Conservation (phyloP, 2,113 vertebrate genomes). For the Pseudorasbora parva region DNA sequence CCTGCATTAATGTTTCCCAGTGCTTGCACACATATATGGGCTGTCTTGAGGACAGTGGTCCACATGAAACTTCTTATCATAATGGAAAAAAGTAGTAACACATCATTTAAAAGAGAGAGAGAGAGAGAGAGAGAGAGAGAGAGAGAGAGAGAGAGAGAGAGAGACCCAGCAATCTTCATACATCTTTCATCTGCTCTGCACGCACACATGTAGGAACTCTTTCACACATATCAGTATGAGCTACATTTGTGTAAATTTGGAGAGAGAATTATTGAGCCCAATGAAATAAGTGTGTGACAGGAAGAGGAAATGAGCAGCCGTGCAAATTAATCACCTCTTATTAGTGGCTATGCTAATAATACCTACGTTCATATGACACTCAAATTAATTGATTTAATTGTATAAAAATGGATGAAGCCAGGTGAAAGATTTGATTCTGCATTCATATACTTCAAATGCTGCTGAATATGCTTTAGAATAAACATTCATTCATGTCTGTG, state of each 20-base stretch:
- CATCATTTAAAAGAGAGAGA: background rate
- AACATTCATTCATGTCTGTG: background rate
- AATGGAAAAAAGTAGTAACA: background rate
- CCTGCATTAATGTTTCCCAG: background rate
- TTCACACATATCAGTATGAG: constrained; percentile 2
- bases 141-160: background rate
- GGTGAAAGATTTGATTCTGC: constrained; percentile 52
- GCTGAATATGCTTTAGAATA: background rate
- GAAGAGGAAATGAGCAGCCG: constrained; percentile 68
- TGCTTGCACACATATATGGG: background rate
- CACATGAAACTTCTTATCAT: background rate
- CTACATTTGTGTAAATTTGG: constrained; percentile 60
- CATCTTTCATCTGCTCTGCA: background rate
- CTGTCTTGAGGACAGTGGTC: background rate
- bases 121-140: background rate
- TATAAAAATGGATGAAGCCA: constrained; percentile 61
- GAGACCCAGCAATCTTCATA: constrained; percentile 16
- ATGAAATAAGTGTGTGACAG: constrained; percentile 74
- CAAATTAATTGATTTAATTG: constrained; percentile 66
- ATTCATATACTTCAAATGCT: constrained; percentile 35
- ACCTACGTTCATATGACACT: constrained; percentile 61
- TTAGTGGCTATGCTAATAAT: constrained; percentile 68
- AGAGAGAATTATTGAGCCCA: constrained; percentile 66
- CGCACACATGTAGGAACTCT: background rate
- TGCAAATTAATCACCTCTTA: constrained; percentile 75